Percentiles rank a stretch among this genome's conserved stretches.
Conservation (phyloP, 1,140 invertebrate species). For the Pinna nobilis region DNA sequence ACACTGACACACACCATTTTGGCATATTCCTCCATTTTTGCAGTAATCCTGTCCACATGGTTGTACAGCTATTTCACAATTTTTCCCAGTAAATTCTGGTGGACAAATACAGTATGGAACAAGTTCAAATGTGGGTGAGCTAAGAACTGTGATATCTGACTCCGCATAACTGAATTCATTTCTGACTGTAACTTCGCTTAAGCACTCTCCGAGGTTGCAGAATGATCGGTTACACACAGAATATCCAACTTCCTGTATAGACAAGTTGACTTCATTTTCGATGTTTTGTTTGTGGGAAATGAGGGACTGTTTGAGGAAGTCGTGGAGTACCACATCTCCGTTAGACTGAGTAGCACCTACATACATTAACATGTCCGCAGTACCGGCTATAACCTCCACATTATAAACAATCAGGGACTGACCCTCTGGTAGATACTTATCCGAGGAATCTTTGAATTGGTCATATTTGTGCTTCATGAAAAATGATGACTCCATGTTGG, state of each 20-base stretch:
- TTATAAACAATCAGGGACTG: conserved; percentile 35
- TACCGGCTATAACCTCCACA: conserved; percentile 13
- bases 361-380: conserved; percentile 27
- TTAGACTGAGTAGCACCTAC: conserved; percentile 28
- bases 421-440: conserved; percentile 13
- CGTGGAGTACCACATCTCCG: conserved; percentile 16
- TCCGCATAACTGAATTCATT: conserved; percentile 84
- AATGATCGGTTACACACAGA: conserved; percentile 37
- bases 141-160: conserved; percentile 88
- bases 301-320: conserved; percentile 32
- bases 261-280: conserved; percentile 50
- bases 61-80: conserved; percentile 83
- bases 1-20: conserved; percentile 90
- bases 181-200: conserved; percentile 77
- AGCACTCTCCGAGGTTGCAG: conserved; percentile 72
- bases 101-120: conserved; percentile 92
- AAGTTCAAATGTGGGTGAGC: conserved; percentile 94
- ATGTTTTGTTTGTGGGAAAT: conserved; percentile 33
- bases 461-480: conserved; percentile 38
- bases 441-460: conserved; percentile 26
- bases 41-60: conserved; percentile 94
- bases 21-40: conserved; percentile 90
- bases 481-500: conserved; percentile 16
- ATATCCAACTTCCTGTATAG: conserved; percentile 41
- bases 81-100: conserved; percentile 88